Evolutionary conservation across 92 coral and sea anemone species (phyloP), one percentile per base, ranked within the genome.

Genomic region (Epizoanthus rinbou): DNA sequence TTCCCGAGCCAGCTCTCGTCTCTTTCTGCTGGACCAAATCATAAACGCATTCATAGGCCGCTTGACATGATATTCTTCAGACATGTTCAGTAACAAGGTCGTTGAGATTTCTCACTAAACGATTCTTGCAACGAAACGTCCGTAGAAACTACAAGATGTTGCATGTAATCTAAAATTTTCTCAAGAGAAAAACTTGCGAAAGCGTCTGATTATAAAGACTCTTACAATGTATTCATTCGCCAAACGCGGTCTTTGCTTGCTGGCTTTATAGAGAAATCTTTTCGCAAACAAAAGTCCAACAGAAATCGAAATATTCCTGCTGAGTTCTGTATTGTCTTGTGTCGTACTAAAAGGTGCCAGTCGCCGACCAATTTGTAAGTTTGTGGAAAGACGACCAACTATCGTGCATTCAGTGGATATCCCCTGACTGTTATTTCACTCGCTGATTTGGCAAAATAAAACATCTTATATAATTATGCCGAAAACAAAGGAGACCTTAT

Each of bases 21-120:
- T 85, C 52, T 93, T 93, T 7, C 91, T 87, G 62, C 97, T 93
- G 0, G 97, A 93, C 97, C 97, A 93, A 28, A 93, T 91, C 97
- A 93, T 93, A 39, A 93, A 93, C 2, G 97, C 97, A 64, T 93
- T 93, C 97, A 93, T 93, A 19, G 97, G 97, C 39, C 97, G 84
- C 85, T 93, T 93, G 35, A 91, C 82, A 23, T 91, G 95, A 14
- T 71, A 28, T 24, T 86, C 92, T 24, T 78, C 82, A n/a, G 82
- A 41, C 82, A 78, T 78, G 13, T 63, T 59, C 54, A 11, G 54
- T 50, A 50, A 50, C 54, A 50, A 50, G 8, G 15, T 50, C 54
- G 3, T 50, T 50, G 16, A 50, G 2, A 50, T 50, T 10, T 50
- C 14, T 9, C 14, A 28, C 54, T 3, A 64, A 24, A 25, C 7